These are phyloP conservation scores for Scytalopus superciliaris DNA, from an alignment of 2,113 vertebrate species.

Conservation along the genomic window DNA sequence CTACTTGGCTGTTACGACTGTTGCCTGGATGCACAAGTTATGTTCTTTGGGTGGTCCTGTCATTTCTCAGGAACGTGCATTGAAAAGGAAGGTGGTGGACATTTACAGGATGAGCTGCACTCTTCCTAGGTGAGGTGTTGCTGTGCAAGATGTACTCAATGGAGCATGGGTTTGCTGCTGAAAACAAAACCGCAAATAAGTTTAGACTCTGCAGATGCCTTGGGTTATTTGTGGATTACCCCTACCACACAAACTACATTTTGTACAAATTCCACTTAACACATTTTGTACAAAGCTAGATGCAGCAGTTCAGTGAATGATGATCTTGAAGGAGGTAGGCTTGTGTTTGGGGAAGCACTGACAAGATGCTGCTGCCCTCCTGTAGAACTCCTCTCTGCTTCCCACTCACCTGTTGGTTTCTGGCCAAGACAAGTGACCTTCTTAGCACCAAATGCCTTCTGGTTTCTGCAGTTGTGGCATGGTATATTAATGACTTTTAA, in stretches of 20 bases:
- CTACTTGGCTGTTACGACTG: background rate
- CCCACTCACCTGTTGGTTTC: background rate
- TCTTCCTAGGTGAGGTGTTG: background rate
- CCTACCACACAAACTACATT: background rate
- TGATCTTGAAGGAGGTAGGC: background rate
- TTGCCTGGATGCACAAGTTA: background rate
- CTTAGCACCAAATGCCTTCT: background rate
- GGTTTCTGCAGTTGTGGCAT: background rate
- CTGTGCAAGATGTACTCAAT: background rate
- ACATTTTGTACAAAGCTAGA: background rate
- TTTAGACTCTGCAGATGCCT: background rate
- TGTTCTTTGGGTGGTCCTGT: background rate
- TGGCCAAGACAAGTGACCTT: background rate
- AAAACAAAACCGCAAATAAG: background rate
- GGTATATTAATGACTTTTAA: background rate
- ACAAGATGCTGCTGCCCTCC: background rate
- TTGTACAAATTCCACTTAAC: background rate
- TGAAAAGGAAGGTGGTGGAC: background rate
- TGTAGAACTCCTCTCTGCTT: background rate
- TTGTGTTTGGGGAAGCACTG: background rate
- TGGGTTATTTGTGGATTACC: background rate
- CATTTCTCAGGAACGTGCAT: background rate
- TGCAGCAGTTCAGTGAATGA: background rate
- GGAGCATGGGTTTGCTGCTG: background rate
- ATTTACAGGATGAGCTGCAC: background rate